Conservation (phyloP, 1,140 invertebrate genomes). For the Tetranychus urticae region DNA sequence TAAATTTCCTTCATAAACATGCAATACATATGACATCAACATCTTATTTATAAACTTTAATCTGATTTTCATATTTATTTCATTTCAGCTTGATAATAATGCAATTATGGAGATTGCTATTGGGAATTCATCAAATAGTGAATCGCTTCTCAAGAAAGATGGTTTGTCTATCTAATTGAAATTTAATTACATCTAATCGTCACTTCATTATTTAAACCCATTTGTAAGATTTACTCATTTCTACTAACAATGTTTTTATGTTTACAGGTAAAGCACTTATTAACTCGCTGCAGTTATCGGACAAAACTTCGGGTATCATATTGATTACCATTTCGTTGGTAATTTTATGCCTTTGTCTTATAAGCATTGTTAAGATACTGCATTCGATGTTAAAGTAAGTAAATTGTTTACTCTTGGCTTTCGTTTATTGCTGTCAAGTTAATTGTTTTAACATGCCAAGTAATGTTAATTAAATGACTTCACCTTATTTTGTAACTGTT, state of each 20-base stretch:
- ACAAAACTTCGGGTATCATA: slow-evolving; percentile 24
- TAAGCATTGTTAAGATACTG: slow-evolving; percentile 33
- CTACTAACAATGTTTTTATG: no score
- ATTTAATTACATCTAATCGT: no score
- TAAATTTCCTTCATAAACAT: no score
- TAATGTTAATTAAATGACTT: no score
- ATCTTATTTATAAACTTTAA: no score
- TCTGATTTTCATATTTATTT: not conserved
- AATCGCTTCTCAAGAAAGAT: not conserved
- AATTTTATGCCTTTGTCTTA: slow-evolving; percentile 28
- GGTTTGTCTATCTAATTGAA: not conserved
- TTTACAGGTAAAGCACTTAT: slow-evolving; percentile 17
- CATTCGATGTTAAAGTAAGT: slow-evolving; percentile 19
- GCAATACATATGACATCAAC: no score
- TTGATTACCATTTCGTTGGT: slow-evolving; percentile 27
- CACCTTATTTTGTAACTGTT: no score
- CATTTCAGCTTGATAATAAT: not conserved
- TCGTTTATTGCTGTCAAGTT: no score
- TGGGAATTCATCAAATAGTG: not conserved
- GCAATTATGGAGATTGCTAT: not conserved
- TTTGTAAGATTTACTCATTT: not conserved
- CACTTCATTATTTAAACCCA: no score
- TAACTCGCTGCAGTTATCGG: slow-evolving; percentile 17
- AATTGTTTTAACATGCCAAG: no score
- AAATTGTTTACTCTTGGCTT: not conserved